Evolutionary conservation across 1,140 invertebrate genomes (phyloP).

Genomic region (Akabosia matsudoensis): DNA sequence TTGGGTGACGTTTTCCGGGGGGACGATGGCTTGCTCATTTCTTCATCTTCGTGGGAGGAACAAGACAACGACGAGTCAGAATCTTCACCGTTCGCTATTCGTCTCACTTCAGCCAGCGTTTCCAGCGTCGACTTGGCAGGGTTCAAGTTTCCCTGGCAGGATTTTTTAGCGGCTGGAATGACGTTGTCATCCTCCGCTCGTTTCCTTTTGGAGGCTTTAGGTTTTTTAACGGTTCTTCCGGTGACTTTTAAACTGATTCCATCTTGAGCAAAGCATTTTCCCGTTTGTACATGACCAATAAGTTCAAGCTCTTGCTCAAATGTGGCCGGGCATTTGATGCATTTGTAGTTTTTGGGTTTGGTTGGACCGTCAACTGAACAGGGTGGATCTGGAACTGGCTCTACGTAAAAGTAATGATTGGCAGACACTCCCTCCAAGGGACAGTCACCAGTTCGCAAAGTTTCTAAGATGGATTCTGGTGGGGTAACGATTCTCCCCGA

Average conservation of each 20-base stretch:
- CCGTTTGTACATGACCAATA: background rate
- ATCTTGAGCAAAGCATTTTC: background rate
- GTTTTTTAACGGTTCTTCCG: background rate
- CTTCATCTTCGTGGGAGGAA: background rate
- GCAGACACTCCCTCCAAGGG: background rate
- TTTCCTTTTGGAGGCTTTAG: background rate
- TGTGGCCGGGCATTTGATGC: background rate
- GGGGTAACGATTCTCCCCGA: background rate
- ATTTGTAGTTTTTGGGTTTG: background rate
- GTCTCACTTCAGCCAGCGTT: background rate
- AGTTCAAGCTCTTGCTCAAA: background rate
- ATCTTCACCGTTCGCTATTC: background rate
- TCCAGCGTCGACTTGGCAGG: background rate
- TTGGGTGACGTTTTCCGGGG: background rate
- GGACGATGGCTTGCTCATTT: background rate
- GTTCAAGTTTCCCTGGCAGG: background rate
- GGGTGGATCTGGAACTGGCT: background rate
- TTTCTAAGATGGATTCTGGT: background rate
- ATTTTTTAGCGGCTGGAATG: background rate
- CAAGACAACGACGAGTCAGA: background rate
- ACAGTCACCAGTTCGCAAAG: background rate
- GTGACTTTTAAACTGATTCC: background rate
- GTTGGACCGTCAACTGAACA: background rate
- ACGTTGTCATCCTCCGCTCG: background rate
- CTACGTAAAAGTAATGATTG: background rate